These are phyloP conservation scores for Plutomurus gul DNA, from an alignment of 1,140 invertebrate genomes.

Conservation along the genomic window DNA sequence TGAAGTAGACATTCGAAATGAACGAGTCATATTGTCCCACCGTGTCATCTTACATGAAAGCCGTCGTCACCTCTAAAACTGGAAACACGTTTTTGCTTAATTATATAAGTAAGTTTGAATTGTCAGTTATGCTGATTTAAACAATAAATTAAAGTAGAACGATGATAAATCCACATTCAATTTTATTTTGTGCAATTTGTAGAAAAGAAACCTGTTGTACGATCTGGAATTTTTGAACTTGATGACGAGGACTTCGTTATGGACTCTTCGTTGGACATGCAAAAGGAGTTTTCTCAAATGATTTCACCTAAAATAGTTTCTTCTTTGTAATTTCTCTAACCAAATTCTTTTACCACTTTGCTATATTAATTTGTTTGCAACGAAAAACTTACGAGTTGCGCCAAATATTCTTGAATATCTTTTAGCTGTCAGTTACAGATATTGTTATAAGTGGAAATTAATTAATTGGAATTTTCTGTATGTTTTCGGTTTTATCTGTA, in stretches of 20 bases:
- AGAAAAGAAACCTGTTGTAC: neutral
- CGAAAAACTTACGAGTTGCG: no score
- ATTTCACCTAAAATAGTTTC: no score
- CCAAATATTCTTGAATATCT: no score
- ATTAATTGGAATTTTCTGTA: no score
- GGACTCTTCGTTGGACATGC: neutral
- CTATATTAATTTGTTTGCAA: no score
- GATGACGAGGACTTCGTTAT: neutral
- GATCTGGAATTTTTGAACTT: neutral
- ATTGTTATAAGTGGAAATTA: no score
- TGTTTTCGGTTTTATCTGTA: no score
- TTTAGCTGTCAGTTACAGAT: no score
- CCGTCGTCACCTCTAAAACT: neutral
- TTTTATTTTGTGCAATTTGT: neutral
- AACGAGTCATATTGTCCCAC: neutral
- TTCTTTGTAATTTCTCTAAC: no score
- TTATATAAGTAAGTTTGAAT: neutral
- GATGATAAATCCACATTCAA: no score
- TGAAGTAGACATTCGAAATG: neutral
- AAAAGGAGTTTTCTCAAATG: neutral
- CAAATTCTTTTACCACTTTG: no score
- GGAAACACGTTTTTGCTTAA: neutral
- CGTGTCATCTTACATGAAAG: neutral
- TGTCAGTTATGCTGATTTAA: neutral
- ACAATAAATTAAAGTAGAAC: neutral